Evolutionary conservation across 2,888 invertebrate species (phyloP).

Genomic region (Nebria salina): DNA sequence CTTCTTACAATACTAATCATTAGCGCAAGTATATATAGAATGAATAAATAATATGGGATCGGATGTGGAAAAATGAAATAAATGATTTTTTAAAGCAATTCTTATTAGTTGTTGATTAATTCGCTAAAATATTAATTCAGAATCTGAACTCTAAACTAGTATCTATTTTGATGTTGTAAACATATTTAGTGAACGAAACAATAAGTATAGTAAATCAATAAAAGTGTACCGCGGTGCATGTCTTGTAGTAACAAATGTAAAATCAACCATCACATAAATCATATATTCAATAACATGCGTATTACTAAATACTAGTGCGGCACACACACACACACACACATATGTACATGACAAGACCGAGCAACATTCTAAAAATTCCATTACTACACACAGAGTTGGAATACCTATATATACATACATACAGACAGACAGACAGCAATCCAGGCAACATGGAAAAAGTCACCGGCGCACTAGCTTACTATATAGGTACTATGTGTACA

Average conservation of each 20-base stretch:
- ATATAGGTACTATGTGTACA: neutral
- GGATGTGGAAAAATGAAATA: too few species aligned
- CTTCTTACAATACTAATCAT: too few species aligned
- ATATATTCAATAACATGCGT: slow-evolving; percentile 1
- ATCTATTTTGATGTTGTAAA: too few species aligned
- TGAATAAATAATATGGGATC: too few species aligned
- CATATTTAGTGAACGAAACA: neutral
- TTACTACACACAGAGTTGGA: neutral
- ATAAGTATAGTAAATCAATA: neutral
- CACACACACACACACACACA: slow-evolving; percentile 9
- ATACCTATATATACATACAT: too few species aligned
- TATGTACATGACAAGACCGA: neutral
- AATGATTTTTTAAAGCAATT: too few species aligned
- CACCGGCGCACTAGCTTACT: neutral
- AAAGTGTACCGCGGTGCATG: neutral
- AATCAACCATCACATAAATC: neutral
- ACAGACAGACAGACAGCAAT: neutral
- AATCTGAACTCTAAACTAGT: too few species aligned
- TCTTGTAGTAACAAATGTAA: neutral
- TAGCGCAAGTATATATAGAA: too few species aligned
- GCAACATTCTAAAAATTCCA: slow-evolving; percentile 1
- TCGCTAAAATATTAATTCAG: too few species aligned
- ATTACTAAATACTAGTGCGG: slow-evolving; percentile 1
- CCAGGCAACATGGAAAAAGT: neutral
- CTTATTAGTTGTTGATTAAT: too few species aligned